These are phyloP conservation scores for Willowsia nigromaculata DNA, from an alignment of 2,888 invertebrate species.

Conservation along the genomic window DNA sequence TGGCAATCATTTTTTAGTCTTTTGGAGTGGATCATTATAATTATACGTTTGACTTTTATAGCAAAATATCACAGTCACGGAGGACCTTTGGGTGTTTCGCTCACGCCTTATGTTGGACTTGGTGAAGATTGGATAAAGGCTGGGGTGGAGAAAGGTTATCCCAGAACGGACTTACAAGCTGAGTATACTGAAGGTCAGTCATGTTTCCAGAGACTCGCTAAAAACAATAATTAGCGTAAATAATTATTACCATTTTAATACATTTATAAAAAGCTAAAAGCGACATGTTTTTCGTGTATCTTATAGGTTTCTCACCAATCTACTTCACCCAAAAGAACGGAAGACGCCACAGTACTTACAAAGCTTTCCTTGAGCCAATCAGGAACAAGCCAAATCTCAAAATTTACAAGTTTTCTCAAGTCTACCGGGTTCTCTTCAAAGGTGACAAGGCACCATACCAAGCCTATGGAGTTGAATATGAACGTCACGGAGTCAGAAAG, in stretches of 20 bases:
- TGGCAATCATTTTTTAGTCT: not conserved
- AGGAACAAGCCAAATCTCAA: slow-evolving; percentile 70
- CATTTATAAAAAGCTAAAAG: not conserved
- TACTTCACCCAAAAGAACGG: slow-evolving; percentile 77
- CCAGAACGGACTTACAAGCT: slow-evolving; percentile 68
- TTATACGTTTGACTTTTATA: slow-evolving; percentile 35
- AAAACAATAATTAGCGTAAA: not conserved
- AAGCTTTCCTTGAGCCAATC: slow-evolving; percentile 76
- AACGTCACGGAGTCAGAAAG: slow-evolving; percentile 73
- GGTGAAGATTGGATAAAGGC: slow-evolving; percentile 73
- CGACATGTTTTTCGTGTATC: not conserved
- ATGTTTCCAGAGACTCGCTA: not conserved
- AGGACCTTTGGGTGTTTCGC: slow-evolving; percentile 74
- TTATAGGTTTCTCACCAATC: slow-evolving; percentile 75
- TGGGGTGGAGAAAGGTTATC: slow-evolving; percentile 65
- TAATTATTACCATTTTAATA: not conserved
- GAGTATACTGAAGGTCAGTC: slow-evolving; percentile 68
- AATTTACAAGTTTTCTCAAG: slow-evolving; percentile 75
- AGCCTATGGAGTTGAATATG: slow-evolving; percentile 76
- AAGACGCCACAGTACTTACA: slow-evolving; percentile 74
- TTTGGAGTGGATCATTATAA: not conserved
- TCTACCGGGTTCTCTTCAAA: slow-evolving; percentile 72
- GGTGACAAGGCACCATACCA: slow-evolving; percentile 63
- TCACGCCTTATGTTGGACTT: slow-evolving; percentile 73
- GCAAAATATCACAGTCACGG: slow-evolving; percentile 75